phyloP scores from a whole-genome alignment of 2,888 invertebrate species.

The Subacronicta megacephala region DNA sequence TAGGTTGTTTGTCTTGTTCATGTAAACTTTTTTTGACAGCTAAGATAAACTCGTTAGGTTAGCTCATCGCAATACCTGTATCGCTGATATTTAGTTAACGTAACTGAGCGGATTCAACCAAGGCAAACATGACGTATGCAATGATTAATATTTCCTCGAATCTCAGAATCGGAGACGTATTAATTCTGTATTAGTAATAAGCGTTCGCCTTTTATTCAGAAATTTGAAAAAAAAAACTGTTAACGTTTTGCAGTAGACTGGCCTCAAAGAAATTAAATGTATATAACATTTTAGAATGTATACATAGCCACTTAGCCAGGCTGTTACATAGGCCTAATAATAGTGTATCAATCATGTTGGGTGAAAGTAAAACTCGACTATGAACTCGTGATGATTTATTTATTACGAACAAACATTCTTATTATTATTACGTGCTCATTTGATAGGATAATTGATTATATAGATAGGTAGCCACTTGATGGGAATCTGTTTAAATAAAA shows the following conservation, averaged over 20 bases:
- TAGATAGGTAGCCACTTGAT: too few relatives aligned
- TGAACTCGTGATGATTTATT: conserved; percentile 55
- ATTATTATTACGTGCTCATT: too few relatives aligned
- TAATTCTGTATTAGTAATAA: too few relatives aligned
- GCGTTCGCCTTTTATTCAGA: too few relatives aligned
- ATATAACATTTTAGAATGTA: too few relatives aligned
- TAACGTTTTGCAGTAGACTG: too few relatives aligned
- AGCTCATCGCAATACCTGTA: conserved; percentile 6
- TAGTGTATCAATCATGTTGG: conserved; percentile 35
- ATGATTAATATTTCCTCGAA: conserved; percentile 3
- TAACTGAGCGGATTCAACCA: neutral
- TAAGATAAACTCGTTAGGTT: neutral
- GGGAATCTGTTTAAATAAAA: too few relatives aligned
- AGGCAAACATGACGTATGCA: conserved; percentile 10
- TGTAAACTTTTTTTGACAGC: conserved; percentile 5
- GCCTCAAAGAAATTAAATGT: too few relatives aligned
- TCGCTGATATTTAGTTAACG: conserved; percentile 6
- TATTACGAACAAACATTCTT: conserved; percentile 45
- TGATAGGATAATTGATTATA: too few relatives aligned
- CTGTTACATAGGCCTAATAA: conserved; percentile 14
- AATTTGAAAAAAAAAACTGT: too few relatives aligned
- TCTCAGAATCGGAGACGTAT: too few relatives aligned
- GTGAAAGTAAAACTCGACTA: conserved; percentile 51
- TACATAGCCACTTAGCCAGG: neutral
- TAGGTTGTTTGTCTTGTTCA: conserved; percentile 2